Evolutionary conservation across 2,797 vertebrate species (phyloP).

Genomic region (Megalops cyprinoides): DNA sequence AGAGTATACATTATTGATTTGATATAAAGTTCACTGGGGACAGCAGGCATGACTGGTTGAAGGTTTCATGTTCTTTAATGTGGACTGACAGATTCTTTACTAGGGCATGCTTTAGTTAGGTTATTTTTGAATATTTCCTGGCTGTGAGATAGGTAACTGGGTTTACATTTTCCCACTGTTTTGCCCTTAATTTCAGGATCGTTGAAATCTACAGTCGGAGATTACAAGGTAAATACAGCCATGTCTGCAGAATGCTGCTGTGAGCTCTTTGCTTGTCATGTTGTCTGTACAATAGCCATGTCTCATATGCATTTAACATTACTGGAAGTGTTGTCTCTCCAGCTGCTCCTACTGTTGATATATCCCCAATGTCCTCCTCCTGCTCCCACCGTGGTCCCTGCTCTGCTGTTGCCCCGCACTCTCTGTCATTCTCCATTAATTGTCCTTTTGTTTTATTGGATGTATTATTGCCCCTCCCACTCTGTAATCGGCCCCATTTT

Average conservation of each 20-base stretch:
- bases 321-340: background rate
- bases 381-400: background rate
- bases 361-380: background rate
- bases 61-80: background rate
- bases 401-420: background rate
- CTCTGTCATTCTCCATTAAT: background rate
- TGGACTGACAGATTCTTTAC: background rate
- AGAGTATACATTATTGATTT: background rate
- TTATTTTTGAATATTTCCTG: background rate
- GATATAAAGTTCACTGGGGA: background rate
- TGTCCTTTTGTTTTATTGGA: background rate
- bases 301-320: too few species aligned
- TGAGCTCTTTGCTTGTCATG: too few species aligned
- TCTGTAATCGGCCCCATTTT: background rate
- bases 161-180: background rate
- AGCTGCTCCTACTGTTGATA: background rate
- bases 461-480: background rate
- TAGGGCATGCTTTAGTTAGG: background rate
- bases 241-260: background rate
- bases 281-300: background rate
- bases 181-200: constrained; percentile 69
- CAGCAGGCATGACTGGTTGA: background rate
- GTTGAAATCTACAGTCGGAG: constrained; percentile 85
- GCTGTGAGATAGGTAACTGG: background rate
- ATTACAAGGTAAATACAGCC: constrained; percentile 76